Evolutionary conservation across 2,113 vertebrate species (phyloP), one percentile per base, ranked within the genome.

Genomic region (Silurus meridionalis): DNA sequence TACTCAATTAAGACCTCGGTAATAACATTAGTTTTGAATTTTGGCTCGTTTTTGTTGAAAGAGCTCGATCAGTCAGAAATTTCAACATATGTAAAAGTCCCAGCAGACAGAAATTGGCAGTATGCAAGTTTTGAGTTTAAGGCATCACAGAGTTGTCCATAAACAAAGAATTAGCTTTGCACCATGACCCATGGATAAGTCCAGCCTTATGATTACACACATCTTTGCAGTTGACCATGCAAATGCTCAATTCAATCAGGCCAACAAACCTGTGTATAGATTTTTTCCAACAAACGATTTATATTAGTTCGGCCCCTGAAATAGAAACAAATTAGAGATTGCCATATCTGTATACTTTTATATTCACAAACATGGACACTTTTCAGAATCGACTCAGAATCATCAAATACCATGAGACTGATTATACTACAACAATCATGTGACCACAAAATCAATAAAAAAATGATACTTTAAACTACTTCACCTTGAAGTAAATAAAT

Each of bases 1-100:
- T 93, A 92, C 91, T 91, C 92, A 90, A 90, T 92, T 91, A 93
- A 82, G 82, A 79, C 79, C 80, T 84, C 87, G 90, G 87, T 84
- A 82, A 88, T 90, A 91, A 86, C 53, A 78, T 25, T 8, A 55
- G 28, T 78, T 78, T 55, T 8, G 91, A 91, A 87, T 58, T 75
- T 82, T 84, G 57, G 79, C 58, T 72, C 75, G 75, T 61, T 84
- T 37, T 64, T 77, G 48, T 75, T 72, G n/a, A 53, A 75, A 85
- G 75, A 85, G 63, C 80, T 80, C 8, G 37, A 64, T 78, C 81
- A 83, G 72, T 84, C 74, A 74, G 80, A 74, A 55, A 80, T 80
- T 57, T 81, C 80, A 83, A 82, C 71, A 64, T 64, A 50, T 69
- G 57, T 86, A 81, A 46, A 58, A 90, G 85, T 67, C 83, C 75